A percentile compares a stretch with the other conserved stretches of the same genome.
phyloP scores from a whole-genome alignment of 1,140 invertebrate species.

The Holotrichia oblita region DNA sequence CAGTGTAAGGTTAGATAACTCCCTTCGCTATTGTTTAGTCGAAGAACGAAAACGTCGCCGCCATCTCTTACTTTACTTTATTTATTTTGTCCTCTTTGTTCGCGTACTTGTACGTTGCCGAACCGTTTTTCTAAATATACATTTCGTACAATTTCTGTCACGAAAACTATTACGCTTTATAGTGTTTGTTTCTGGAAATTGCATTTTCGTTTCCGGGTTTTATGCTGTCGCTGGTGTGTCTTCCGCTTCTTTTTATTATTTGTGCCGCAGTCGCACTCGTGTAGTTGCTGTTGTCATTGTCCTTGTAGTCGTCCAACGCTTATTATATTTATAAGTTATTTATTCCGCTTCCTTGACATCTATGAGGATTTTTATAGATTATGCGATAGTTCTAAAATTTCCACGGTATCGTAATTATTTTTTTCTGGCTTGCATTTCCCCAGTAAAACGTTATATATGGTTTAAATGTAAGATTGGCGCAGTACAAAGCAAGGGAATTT shows the following conservation, averaged over 20 bases:
- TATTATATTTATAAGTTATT: slow-evolving; percentile 35
- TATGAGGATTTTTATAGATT: slow-evolving; percentile 33
- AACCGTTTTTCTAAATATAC: slow-evolving; percentile 37
- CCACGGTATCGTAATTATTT: slow-evolving; percentile 28
- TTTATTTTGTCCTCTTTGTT: slow-evolving; percentile 16
- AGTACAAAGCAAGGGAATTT: not conserved
- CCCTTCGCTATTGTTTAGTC: not conserved
- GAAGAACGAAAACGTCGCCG: slow-evolving; percentile 10
- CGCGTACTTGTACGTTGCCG: slow-evolving; percentile 25
- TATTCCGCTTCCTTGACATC: slow-evolving; percentile 24
- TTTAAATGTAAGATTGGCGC: not conserved
- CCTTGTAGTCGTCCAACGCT: not conserved
- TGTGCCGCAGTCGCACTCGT: slow-evolving; percentile 22
- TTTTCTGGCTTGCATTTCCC: not conserved
- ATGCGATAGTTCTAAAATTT: slow-evolving; percentile 14
- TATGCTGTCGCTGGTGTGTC: slow-evolving; percentile 29
- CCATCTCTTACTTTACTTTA: not conserved
- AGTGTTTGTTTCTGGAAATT: slow-evolving; percentile 36
- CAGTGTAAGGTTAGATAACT: not conserved
- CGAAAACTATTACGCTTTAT: slow-evolving; percentile 36
- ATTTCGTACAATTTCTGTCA: slow-evolving; percentile 36
- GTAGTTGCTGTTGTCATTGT: not conserved
- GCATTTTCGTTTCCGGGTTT: slow-evolving; percentile 36
- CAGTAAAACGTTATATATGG: slow-evolving; percentile 8
- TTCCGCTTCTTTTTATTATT: slow-evolving; percentile 35